Evolutionary conservation across 2,888 invertebrate genomes (phyloP).

Genomic region (Pelosia muscerda): DNA sequence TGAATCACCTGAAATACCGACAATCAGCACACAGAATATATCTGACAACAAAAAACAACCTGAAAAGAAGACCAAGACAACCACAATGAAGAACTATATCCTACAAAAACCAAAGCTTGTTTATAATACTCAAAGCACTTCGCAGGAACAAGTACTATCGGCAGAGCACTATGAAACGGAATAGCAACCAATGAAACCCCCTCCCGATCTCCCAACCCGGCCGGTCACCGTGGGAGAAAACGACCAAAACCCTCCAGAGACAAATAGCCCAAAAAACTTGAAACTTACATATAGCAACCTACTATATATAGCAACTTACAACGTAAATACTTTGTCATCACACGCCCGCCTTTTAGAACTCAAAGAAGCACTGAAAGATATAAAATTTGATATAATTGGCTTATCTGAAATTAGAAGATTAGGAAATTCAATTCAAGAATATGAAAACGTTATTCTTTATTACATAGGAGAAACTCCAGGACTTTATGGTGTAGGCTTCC

Average conservation of each 20-base stretch:
- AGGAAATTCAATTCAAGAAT: conserved; percentile 28
- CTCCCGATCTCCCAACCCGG: conserved; percentile 41
- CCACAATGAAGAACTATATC: neutral
- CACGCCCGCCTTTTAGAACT: conserved; percentile 24
- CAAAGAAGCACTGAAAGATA: conserved; percentile 16
- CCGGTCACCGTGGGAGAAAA: conserved; percentile 41
- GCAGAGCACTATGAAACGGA: neutral
- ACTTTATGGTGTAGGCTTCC: conserved; percentile 30
- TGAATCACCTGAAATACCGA: neutral
- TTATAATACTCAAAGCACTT: too few relatives aligned
- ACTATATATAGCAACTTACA: conserved; percentile 6
- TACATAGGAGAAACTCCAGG: conserved; percentile 29
- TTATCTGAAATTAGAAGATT: conserved; percentile 25
- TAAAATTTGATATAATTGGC: conserved; percentile 33
- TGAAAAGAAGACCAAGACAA: neutral
- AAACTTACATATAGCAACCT: neutral
- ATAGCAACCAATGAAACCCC: conserved; percentile 1
- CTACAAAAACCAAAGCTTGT: too few relatives aligned
- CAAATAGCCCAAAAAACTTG: neutral
- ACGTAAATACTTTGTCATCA: conserved; percentile 11
- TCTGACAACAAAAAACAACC: neutral
- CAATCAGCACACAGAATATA: neutral
- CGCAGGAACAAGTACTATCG: too few relatives aligned
- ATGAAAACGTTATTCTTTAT: conserved; percentile 25
- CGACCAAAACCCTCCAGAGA: conserved; percentile 46